Evolutionary conservation across 2,888 invertebrate genomes (phyloP), one percentile per base, ranked within the genome.

Genomic region (Rhagonycha lutea): DNA sequence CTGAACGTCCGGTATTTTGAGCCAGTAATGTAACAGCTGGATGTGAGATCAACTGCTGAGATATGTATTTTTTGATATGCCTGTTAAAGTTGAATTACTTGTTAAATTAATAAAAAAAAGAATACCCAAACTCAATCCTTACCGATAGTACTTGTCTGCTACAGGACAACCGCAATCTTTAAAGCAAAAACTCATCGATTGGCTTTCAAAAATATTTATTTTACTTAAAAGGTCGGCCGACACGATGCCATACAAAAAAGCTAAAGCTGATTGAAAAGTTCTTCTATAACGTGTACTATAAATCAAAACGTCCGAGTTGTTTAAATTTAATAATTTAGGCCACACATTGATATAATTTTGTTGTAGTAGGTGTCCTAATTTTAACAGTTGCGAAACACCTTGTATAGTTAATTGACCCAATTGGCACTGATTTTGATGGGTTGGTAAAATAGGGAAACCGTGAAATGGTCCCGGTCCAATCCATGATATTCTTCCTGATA

Each of bases 241-340:
- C 60, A 96, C 88, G 78, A 96, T 90, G 0, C 93, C 91, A 84
- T 92, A 95, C 3, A 95, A 86, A 80, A 96, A 90, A 0, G 96
- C 96, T 81, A 96, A 89, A 0, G 95, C 94, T 82, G 97, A 97
- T 88, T 98, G 98, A 84, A 95, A 96, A 14, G 98, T 98, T 82
- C 98, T 91, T 0, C 96, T 88, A 86, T 96, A 97, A 62, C 94
- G 91, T 0, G 98, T 97, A 81, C 96, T 95, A 85, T 93, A 94
- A 5, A 94, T 90, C 12, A 93, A 85, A 32, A 94, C 89, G 79
- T 93, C 94, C 4, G 92, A 90, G 84, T 88, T 83, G 4, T 88
- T 87, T 78, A 89, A 81, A 81, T 88, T 88, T 74, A 86, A 87
- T 10, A 91, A 82, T 81, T 88, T 89, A 12, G 88, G 87, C 83